phyloP scores from a whole-genome alignment of 2,888 invertebrate genomes.

The Gnatocerus cornutus region DNA sequence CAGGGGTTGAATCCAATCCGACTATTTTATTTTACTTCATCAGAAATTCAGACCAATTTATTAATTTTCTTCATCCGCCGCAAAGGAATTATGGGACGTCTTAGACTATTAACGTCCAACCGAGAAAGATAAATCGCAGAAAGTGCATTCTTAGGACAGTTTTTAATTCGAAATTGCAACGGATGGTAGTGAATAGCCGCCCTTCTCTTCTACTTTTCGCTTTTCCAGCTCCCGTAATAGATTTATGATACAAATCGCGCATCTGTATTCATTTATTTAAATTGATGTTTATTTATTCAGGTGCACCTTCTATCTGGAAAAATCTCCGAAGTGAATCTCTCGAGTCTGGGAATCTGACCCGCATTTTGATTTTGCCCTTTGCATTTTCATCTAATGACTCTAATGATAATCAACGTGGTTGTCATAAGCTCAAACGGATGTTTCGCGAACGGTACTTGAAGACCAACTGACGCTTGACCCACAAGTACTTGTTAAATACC shows the following conservation, averaged over 20 bases:
- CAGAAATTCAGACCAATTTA: neutral
- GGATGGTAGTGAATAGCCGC: neutral
- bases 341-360: conserved; percentile 11
- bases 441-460: conserved; percentile 39
- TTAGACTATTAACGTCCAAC: no score
- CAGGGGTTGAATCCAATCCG: neutral
- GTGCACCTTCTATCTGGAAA: conserved; percentile 46
- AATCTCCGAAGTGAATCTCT: conserved; percentile 40
- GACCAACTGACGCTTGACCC: conserved; percentile 46
- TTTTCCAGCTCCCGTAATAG: conserved; percentile 27
- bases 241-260: conserved; percentile 57
- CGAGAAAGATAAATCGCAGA: no score
- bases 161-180: no score
- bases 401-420: conserved; percentile 25
- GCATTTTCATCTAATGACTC: conserved; percentile 1
- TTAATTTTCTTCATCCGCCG: no score
- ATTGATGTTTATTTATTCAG: conserved; percentile 58
- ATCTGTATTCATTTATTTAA: conserved; percentile 60
- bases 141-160: no score
- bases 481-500: conserved; percentile 36
- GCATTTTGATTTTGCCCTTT: conserved; percentile 24
- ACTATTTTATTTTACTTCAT: no score
- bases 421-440: conserved; percentile 25
- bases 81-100: no score
- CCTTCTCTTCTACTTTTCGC: conserved; percentile 3